phyloP scores from a whole-genome alignment of 2,888 invertebrate species.

The Hydriomena furcata region DNA sequence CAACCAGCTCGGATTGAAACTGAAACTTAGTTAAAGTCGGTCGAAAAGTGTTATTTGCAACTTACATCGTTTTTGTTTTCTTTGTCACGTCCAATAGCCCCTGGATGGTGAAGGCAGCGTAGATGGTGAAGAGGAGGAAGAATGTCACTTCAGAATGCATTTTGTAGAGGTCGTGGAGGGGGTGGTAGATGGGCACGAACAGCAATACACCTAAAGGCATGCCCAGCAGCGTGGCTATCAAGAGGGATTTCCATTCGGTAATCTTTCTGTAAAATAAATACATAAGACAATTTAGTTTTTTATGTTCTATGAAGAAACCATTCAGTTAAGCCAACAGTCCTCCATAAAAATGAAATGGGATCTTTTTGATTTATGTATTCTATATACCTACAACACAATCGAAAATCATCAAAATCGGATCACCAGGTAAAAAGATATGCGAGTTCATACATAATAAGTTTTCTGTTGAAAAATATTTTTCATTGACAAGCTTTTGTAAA shows the following conservation, averaged over 20 bases:
- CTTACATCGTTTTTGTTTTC: slow-evolving; percentile 55
- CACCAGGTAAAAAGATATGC: too few relatives aligned
- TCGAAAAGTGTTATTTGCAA: too few relatives aligned
- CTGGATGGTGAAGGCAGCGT: slow-evolving; percentile 82
- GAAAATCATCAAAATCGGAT: too few relatives aligned
- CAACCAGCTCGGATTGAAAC: too few relatives aligned
- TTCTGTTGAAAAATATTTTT: too few relatives aligned
- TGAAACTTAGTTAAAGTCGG: too few relatives aligned
- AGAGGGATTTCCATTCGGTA: slow-evolving; percentile 62
- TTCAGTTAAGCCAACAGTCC: too few relatives aligned
- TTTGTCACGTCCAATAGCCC: slow-evolving; percentile 81
- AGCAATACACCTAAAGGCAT: slow-evolving; percentile 89
- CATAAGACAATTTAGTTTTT: background rate
- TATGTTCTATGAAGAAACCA: background rate
- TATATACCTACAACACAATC: too few relatives aligned
- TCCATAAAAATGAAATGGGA: too few relatives aligned
- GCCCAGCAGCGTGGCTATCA: slow-evolving; percentile 85
- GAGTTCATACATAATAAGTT: too few relatives aligned
- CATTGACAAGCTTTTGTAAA: too few relatives aligned
- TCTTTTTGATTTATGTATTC: too few relatives aligned
- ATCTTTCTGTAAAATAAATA: slow-evolving; percentile 42
- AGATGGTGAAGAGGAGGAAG: slow-evolving; percentile 85
- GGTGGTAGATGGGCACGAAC: slow-evolving; percentile 90
- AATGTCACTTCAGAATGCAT: slow-evolving; percentile 90
- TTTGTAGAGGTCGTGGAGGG: slow-evolving; percentile 87